These are phyloP conservation scores for Polylopha cassiicola DNA, from an alignment of 2,888 invertebrate genomes.

Conservation along the genomic window DNA sequence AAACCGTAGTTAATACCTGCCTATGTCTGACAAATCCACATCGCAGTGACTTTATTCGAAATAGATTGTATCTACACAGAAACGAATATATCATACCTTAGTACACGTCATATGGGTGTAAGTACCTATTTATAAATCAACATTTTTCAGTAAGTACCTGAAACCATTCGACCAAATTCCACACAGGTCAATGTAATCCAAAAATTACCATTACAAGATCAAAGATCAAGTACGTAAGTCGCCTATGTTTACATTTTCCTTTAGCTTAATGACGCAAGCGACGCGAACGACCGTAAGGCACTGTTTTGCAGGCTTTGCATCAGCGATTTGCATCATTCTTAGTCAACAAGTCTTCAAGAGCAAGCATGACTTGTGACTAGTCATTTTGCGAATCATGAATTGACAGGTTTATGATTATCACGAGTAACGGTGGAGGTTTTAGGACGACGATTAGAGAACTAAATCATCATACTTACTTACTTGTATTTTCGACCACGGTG, in stretches of 20 bases:
- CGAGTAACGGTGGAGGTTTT: neutral
- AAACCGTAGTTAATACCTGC: no score
- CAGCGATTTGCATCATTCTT: conserved; percentile 14
- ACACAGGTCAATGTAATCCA: neutral
- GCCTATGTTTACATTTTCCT: conserved; percentile 38
- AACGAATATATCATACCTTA: no score
- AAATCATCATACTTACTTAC: no score
- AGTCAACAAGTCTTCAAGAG: conserved; percentile 11
- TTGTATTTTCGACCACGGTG: no score
- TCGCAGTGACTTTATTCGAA: no score
- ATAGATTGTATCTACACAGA: no score
- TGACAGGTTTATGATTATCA: neutral
- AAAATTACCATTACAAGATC: conserved; percentile 2
- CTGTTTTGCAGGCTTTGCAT: conserved; percentile 9
- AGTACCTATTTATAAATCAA: no score
- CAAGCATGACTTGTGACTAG: conserved; percentile 4
- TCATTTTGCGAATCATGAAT: conserved; percentile 12
- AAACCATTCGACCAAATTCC: conserved; percentile 11
- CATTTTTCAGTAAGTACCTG: neutral
- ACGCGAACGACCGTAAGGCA: conserved; percentile 11
- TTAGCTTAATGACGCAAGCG: conserved; percentile 35
- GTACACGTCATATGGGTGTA: no score
- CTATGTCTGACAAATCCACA: no score
- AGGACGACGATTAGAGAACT: no score
- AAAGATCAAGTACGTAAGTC: conserved; percentile 18